Evolutionary conservation across 2,888 invertebrate species (phyloP), one percentile per base, ranked within the genome.

Genomic region (Microctonus hyperodae): DNA sequence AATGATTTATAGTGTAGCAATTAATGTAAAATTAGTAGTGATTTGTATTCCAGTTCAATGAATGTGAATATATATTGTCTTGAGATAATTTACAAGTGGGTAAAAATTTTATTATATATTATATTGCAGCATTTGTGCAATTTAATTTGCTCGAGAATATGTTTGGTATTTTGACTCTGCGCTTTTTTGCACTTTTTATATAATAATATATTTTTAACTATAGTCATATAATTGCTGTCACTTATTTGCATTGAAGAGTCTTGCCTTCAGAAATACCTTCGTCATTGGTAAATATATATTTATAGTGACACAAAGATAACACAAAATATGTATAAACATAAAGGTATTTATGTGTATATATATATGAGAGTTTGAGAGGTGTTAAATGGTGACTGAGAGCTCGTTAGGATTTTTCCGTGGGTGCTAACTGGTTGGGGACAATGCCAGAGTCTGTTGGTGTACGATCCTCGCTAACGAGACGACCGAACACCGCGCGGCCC

Each of bases 341-440:
- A n/a, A n/a, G n/a, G n/a, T n/a, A n/a, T n/a, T n/a, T n/a, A n/a
- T n/a, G n/a, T n/a, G n/a, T 28, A 13, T 61, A n/a, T 20, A 40
- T 40, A 13, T 40, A 56, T 55, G 44, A 37, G 53, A 62, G 53
- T 53, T 53, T 67, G 61, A 58, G 60, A 73, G 74, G 73, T 73
- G 73, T 74, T 73, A 74, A 74, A 73, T 70, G 73, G 69, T 72
- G 68, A 72, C 74, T 69, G 72, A 73, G 75, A 77, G 79, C 82
- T 83, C 82, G 81, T 83, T 83, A 83, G 83, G 80, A 83, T 83
- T 83, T 83, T 83, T 82, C 83, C 82, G 78, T 78, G 78, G 75
- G 81, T 79, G 82, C 78, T 83, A 83, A 83, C 78, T 75, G 79
- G 69, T 73, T 69, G 69, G 69, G 74, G 77, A 79, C 79, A 79